Percentiles rank a stretch among this genome's conserved stretches.
Evolutionary conservation across 2,113 vertebrate genomes (phyloP).

Genomic region (Puntigrus tetrazona): DNA sequence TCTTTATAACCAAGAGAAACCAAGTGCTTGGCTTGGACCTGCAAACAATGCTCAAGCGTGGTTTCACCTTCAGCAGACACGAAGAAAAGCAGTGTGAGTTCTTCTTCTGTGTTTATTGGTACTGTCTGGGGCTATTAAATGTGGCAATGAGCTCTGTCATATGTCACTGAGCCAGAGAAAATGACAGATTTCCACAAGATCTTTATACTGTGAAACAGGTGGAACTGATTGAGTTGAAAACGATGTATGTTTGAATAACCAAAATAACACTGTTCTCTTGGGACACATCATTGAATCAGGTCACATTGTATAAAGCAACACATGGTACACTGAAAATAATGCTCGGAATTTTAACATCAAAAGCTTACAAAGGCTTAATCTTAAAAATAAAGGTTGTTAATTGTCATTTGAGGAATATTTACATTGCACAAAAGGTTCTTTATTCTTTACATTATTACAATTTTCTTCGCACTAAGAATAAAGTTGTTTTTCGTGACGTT

Average conservation of each 20-base stretch:
- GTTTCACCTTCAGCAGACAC: neutral
- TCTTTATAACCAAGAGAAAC: neutral
- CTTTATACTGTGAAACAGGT: neutral
- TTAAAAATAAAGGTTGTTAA: neutral
- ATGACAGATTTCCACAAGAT: neutral
- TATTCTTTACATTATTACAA: neutral
- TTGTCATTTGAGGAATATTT: neutral
- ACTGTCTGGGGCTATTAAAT: constrained; percentile 13
- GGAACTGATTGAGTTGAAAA: constrained; percentile 12
- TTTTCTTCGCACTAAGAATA: neutral
- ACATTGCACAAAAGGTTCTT: neutral
- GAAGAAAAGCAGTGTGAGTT: neutral
- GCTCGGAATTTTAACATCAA: neutral
- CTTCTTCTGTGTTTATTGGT: neutral
- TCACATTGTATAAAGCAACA: neutral
- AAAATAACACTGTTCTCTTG: neutral
- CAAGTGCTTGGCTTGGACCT: neutral
- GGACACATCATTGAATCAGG: constrained; percentile 10
- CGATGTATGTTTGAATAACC: constrained; percentile 5
- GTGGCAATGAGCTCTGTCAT: neutral
- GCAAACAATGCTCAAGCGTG: neutral
- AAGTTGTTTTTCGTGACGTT: too few relatives aligned
- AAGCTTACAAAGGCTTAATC: neutral
- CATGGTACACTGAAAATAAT: neutral
- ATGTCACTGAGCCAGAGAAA: neutral